phyloP scores from a whole-genome alignment of 23 tunicate genomes.

The Trididemnum miniatum region DNA sequence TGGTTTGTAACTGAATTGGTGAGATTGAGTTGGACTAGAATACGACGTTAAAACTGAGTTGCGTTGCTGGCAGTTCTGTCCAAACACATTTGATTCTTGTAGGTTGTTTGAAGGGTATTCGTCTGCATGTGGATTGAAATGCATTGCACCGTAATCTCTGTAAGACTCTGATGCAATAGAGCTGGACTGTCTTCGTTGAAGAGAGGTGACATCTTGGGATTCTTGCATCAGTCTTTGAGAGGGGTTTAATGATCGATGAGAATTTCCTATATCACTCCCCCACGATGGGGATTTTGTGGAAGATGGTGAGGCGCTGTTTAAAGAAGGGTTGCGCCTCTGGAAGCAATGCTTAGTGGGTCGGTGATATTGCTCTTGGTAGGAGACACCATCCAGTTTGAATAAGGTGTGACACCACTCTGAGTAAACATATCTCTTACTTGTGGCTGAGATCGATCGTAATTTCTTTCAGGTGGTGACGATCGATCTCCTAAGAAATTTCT shows the following conservation, averaged over 20 bases:
- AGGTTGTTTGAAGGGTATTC: slow-evolving; percentile 2
- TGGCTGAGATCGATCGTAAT: not conserved
- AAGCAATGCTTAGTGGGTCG: not conserved
- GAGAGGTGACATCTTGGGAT: slow-evolving; percentile 33
- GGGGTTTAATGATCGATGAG: slow-evolving; percentile 8
- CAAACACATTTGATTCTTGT: not conserved
- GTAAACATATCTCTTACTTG: not conserved
- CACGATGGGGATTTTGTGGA: not conserved
- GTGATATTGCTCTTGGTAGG: not conserved
- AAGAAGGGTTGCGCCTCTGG: not conserved
- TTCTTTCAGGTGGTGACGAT: not conserved
- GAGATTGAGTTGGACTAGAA: not conserved
- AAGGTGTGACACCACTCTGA: not conserved
- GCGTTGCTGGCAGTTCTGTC: slow-evolving; percentile 24
- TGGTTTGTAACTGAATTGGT: not conserved
- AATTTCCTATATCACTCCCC: slow-evolving; percentile 14
- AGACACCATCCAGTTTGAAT: slow-evolving; percentile 38
- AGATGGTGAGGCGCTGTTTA: not conserved
- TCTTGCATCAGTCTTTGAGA: not conserved
- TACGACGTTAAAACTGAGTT: slow-evolving; percentile 8
- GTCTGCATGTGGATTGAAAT: not conserved
- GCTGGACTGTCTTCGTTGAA: slow-evolving; percentile 14
- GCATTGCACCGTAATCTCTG: slow-evolving; percentile 6
- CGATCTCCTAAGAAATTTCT: not conserved
- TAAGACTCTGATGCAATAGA: not conserved